Conservation (phyloP, 2,113 vertebrate species). For the Rhinichthys klamathensis region DNA sequence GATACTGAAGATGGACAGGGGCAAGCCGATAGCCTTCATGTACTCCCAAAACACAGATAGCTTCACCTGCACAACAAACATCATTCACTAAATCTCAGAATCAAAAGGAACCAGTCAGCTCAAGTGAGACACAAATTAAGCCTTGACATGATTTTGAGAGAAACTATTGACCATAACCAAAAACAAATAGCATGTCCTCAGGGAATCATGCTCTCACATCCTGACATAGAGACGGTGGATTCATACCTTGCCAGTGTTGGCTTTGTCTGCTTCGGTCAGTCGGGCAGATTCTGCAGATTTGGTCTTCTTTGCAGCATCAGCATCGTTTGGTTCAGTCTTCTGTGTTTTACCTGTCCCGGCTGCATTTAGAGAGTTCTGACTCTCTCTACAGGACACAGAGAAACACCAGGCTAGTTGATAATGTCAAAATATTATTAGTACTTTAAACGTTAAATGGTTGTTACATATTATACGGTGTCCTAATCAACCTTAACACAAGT, state of each 20-base stretch:
- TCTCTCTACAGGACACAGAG: slow-evolving; percentile 69
- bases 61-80: slow-evolving; percentile 80
- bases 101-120: background rate
- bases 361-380: slow-evolving; percentile 68
- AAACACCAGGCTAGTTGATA: background rate
- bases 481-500: background rate
- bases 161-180: background rate
- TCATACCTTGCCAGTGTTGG: slow-evolving; percentile 87
- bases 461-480: background rate
- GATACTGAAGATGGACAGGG: slow-evolving; percentile 82
- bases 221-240: background rate
- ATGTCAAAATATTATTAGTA: background rate
- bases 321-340: slow-evolving; percentile 31
- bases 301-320: slow-evolving; percentile 46
- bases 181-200: background rate
- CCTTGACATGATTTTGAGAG: background rate
- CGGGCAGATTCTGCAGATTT: slow-evolving; percentile 80
- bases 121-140: background rate
- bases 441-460: background rate
- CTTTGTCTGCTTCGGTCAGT: slow-evolving; percentile 87
- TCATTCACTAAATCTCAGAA: background rate
- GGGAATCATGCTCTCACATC: background rate
- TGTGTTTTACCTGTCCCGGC: slow-evolving; percentile 28
- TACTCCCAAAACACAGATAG: slow-evolving; percentile 91
- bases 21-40: slow-evolving; percentile 88